Evolutionary conservation across 1,140 invertebrate species (phyloP).

Genomic region (Macrosteles quadrilineatus): DNA sequence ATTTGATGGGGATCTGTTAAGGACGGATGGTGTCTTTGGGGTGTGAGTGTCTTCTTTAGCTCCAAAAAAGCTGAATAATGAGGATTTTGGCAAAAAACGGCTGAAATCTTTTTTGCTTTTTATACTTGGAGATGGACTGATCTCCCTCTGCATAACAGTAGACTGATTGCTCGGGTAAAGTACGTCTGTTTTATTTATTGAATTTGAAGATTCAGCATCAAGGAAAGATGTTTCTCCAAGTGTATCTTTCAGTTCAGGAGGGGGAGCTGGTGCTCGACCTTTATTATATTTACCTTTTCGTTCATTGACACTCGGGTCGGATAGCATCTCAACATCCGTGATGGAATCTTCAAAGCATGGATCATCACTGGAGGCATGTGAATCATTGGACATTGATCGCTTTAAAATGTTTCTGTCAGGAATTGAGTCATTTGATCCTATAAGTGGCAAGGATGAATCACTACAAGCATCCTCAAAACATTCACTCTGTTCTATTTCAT

Average conservation of each 20-base stretch:
- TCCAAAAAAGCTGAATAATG: background rate
- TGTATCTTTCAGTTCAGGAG: background rate
- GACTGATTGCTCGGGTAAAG: too few relatives aligned
- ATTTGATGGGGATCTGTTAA: background rate
- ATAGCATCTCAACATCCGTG: background rate
- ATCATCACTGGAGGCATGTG: background rate
- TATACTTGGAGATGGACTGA: background rate
- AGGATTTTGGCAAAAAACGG: conserved; percentile 1
- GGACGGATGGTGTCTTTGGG: background rate
- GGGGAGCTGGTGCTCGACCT: conserved; percentile 37
- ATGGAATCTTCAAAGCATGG: conserved; percentile 3
- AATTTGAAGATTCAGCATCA: too few relatives aligned
- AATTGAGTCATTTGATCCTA: background rate
- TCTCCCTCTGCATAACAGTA: background rate
- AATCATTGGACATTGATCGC: background rate
- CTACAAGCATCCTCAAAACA: conserved; percentile 8
- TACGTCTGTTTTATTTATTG: too few relatives aligned
- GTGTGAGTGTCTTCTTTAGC: background rate
- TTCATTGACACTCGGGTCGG: background rate
- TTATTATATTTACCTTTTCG: conserved; percentile 24
- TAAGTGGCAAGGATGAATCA: background rate
- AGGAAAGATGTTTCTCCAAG: too few relatives aligned
- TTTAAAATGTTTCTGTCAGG: background rate
- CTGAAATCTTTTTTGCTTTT: conserved; percentile 21
- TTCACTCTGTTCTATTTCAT: background rate